Evolutionary conservation across 2,797 vertebrate species (phyloP).

Genomic region (Rhadinocentrus ornatus): DNA sequence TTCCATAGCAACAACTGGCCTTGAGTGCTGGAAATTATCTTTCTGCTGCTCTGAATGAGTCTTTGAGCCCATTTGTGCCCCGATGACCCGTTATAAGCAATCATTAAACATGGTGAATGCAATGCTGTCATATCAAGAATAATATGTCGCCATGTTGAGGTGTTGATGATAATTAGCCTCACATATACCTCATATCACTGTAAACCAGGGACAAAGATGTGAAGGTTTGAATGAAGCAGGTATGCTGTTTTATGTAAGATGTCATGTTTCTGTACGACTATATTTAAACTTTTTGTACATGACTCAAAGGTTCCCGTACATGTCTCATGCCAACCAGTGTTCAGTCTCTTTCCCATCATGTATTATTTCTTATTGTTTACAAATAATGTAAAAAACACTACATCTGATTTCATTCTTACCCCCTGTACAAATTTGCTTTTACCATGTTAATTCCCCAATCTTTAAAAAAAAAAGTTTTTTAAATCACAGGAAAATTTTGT

Average conservation of each 20-base stretch:
- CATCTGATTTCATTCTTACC: conserved; percentile 64
- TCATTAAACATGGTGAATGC: conserved; percentile 68
- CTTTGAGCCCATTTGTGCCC: conserved; percentile 52
- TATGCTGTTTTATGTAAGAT: conserved; percentile 80
- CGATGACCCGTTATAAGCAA: conserved; percentile 68
- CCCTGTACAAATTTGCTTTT: conserved; percentile 62
- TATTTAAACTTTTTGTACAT: conserved; percentile 58
- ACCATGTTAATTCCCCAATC: conserved; percentile 26
- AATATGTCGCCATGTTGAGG: conserved; percentile 59
- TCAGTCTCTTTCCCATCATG: conserved; percentile 52
- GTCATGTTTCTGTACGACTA: conserved; percentile 61
- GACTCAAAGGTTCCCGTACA: conserved; percentile 58
- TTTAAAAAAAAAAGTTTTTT: conserved; percentile 27
- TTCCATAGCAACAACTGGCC: conserved; percentile 75
- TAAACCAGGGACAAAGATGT: conserved; percentile 78
- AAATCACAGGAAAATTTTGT: conserved; percentile 76
- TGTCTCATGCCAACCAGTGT: conserved; percentile 73
- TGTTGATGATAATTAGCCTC: conserved; percentile 62
- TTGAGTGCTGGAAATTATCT: conserved; percentile 64
- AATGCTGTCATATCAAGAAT: conserved; percentile 61
- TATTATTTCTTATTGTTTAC: conserved; percentile 79
- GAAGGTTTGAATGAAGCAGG: conserved; percentile 86
- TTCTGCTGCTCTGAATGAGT: conserved; percentile 61
- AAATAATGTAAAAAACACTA: conserved; percentile 83
- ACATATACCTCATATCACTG: conserved; percentile 85